Evolutionary conservation across 2,797 vertebrate genomes (phyloP), one percentile per base, ranked within the genome.

Genomic region (Pantherophis vulpinus): DNA sequence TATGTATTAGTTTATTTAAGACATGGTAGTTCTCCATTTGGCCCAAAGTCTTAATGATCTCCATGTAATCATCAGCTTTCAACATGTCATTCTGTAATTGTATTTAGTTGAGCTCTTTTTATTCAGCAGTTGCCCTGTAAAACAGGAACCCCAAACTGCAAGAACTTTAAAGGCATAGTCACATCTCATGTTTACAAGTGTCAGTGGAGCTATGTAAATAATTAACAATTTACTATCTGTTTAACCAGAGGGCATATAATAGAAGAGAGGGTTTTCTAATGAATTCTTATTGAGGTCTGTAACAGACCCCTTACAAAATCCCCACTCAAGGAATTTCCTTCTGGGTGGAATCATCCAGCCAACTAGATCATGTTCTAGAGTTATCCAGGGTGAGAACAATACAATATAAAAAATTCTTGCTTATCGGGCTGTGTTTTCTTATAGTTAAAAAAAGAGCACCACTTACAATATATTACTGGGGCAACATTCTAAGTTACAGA

Each of bases 351-450:
- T 4, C 60, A 93, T 91, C 96, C 97, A 97, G 96, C 93, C 94
- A 93, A 94, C 92, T 91, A 86, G 93, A 90, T 88, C 89, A 0
- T 97, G 90, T 96, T 97, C 96, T 95, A 89, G 55, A 96, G 94
- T 88, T 94, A 93, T 93, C 25, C n/a, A 90, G 93, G 93, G 83
- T 79, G 90, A 51, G 42, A 29, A 1, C 83, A 87, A 90, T 0
- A 92, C 96, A 95, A 51, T 96, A 92, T 93, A 95, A 70, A 96
- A 95, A 94, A 93, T 96, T 96, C 55, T 94, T 96, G 95, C 96
- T 97, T 97, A 93, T 97, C 96, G 95, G 97, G 96, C 95, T 95
- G 95, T 95, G 86, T 93, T 97, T 97, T 95, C 95, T 96, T 88
- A 89, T 92, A 93, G 95, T 90, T 54, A 55, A 95, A 97, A 96